These are phyloP conservation scores for Catharus fuscescens DNA, from an alignment of 2,113 vertebrate species.

Conservation along the genomic window DNA sequence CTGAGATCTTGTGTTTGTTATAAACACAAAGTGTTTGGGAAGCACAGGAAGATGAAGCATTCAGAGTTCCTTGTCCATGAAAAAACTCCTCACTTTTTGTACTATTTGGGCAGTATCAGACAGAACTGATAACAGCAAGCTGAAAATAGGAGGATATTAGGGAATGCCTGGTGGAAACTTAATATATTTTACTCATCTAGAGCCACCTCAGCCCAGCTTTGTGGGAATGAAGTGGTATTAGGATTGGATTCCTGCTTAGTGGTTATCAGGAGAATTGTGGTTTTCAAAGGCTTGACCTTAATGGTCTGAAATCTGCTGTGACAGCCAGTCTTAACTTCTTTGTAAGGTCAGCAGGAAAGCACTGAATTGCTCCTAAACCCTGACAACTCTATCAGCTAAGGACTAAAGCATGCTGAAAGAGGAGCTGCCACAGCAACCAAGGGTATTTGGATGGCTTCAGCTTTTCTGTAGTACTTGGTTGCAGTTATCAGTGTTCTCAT, in stretches of 20 bases:
- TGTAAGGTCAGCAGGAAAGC: background rate
- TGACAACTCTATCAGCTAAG: background rate
- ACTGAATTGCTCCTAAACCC: background rate
- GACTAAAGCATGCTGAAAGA: background rate
- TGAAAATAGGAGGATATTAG: background rate
- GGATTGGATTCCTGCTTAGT: background rate
- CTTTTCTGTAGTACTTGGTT: background rate
- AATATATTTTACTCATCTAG: background rate
- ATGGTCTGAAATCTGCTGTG: background rate
- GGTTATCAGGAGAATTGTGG: background rate
- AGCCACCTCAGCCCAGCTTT: background rate
- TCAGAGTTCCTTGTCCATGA: background rate
- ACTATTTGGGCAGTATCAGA: background rate
- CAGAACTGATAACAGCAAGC: background rate
- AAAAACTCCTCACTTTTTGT: background rate
- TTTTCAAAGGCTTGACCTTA: background rate
- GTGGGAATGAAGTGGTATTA: background rate
- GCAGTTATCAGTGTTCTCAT: background rate
- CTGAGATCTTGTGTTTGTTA: background rate
- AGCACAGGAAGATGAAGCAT: background rate
- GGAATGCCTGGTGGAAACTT: background rate
- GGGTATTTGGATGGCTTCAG: background rate
- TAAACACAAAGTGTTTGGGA: background rate
- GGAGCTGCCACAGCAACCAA: background rate
- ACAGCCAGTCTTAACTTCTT: background rate